Conservation (phyloP, 53 echinoderm and acorn worm genomes). For the Zoroaster sp. region DNA sequence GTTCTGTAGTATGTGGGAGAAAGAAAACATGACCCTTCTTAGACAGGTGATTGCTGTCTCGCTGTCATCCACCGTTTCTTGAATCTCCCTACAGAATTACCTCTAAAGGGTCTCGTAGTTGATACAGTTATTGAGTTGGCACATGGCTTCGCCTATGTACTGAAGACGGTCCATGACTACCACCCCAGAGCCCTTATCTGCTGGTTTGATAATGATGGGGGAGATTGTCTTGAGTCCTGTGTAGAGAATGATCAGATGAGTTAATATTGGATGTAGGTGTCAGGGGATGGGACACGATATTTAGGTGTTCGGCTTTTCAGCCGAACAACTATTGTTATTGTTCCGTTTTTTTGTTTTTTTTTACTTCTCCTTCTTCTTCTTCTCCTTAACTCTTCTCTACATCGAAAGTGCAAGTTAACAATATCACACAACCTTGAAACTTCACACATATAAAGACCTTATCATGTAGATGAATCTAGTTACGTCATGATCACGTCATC, state of each 20-base stretch:
- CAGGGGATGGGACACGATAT: neutral
- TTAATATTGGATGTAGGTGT: neutral
- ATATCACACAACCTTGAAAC: too few relatives aligned
- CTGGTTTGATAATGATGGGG: slow-evolving; percentile 45
- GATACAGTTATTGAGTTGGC: neutral
- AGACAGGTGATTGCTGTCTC: neutral
- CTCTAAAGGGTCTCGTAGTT: neutral
- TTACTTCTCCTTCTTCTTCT: too few relatives aligned
- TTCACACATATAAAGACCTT: too few relatives aligned
- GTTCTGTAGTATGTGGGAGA: neutral
- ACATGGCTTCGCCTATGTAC: slow-evolving; percentile 3
- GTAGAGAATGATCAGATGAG: neutral
- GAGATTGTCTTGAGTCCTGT: slow-evolving; percentile 25
- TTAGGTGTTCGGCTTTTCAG: too few relatives aligned
- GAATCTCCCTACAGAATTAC: neutral
- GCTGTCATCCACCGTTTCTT: neutral
- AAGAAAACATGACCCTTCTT: neutral
- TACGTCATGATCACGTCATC: too few relatives aligned
- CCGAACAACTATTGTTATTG: too few relatives aligned
- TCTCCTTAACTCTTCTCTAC: too few relatives aligned
- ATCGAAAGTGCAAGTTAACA: too few relatives aligned
- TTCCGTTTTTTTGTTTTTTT: too few relatives aligned
- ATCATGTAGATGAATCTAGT: too few relatives aligned
- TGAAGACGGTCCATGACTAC: neutral
- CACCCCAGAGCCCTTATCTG: slow-evolving; percentile 8